Base-by-base conservation (phyloP, 2,888 invertebrate genomes). In the Agrypnus murinus region DNA sequence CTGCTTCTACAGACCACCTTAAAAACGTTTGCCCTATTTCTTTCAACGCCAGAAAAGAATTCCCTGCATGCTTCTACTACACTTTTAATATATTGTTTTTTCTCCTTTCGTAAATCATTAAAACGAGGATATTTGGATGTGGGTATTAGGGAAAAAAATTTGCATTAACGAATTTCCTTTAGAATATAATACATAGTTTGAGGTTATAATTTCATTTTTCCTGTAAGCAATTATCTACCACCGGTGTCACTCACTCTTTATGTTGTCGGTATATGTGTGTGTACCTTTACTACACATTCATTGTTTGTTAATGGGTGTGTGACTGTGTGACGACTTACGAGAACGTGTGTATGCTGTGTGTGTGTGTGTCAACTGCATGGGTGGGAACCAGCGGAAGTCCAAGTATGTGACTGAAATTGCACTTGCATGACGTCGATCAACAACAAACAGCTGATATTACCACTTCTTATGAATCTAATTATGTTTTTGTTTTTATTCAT, bases 1-100 rank as follows among this genome's bases (percentile, higher is more conserved):
- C 71, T 32, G 57, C 25, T 25, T 25, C 70, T 74, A 76, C 69
- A 74, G 73, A 67, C 76, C 76, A 68, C 71, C 72, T 72, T 71
- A 53, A 75, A 75, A 75, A 75, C 74, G 66, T 75, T 31, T 38
- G 53, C 36, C 59, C 67, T 53, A 65, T 65, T 65, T 65, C 45
- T 45, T 17, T 25, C 34, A 9, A 43, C 36, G 38, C 34, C 38
- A 38, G 17, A 38, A 55, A 43, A 43, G 43, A 2, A 15, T 15
- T 38, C 43, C 5, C 43, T 43, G 43, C 43, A 8, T 15, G 15
- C 43, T 43, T 9, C 7, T 43, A 15, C 15, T 2, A 15, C 15
- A 25, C 2, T 25, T 25, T 25, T 25, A 25, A 25, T 25, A 25
- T 25, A 25, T 25, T 25, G 2, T 5, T 25, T 25, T 25, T 2